A percentile compares a stretch with the other conserved stretches of the same genome.
These are phyloP conservation scores for Lota lota DNA, from an alignment of 2,113 vertebrate species.

Conservation along the genomic window DNA sequence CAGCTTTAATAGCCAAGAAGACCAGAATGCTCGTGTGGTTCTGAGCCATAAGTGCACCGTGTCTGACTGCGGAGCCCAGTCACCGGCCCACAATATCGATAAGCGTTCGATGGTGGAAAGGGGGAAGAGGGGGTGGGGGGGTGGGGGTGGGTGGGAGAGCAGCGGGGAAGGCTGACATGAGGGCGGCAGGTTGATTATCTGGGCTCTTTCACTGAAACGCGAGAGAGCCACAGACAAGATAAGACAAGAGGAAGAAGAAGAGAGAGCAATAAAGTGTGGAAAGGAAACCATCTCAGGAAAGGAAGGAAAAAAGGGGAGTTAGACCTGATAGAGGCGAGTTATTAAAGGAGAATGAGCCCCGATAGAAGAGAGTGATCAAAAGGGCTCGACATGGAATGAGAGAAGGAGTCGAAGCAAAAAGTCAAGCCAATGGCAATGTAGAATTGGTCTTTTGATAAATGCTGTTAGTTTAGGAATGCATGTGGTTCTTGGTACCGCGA, in stretches of 20 bases:
- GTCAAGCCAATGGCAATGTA: too few relatives aligned
- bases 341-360: background rate
- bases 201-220: slow-evolving; percentile 59
- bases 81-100: slow-evolving; percentile 39
- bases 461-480: too few relatives aligned
- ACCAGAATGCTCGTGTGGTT: too few relatives aligned
- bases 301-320: too few relatives aligned
- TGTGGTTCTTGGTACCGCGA: too few relatives aligned
- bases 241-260: slow-evolving; percentile 25
- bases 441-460: too few relatives aligned
- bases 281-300: slow-evolving; percentile 2
- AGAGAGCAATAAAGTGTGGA: slow-evolving; percentile 30
- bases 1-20: too few relatives aligned
- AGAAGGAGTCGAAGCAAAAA: too few relatives aligned
- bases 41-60: slow-evolving; percentile 22
- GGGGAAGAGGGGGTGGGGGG: background rate
- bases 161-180: slow-evolving; percentile 43
- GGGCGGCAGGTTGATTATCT: slow-evolving; percentile 62
- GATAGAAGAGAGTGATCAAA: too few relatives aligned
- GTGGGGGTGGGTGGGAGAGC: background rate
- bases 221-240: slow-evolving; percentile 54
- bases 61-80: slow-evolving; percentile 25
- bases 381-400: too few relatives aligned
- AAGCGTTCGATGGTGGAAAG: slow-evolving; percentile 9
- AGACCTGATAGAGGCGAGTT: too few relatives aligned